phyloP scores from a whole-genome alignment of 2,888 invertebrate genomes.

The Allolobophora icterica region DNA sequence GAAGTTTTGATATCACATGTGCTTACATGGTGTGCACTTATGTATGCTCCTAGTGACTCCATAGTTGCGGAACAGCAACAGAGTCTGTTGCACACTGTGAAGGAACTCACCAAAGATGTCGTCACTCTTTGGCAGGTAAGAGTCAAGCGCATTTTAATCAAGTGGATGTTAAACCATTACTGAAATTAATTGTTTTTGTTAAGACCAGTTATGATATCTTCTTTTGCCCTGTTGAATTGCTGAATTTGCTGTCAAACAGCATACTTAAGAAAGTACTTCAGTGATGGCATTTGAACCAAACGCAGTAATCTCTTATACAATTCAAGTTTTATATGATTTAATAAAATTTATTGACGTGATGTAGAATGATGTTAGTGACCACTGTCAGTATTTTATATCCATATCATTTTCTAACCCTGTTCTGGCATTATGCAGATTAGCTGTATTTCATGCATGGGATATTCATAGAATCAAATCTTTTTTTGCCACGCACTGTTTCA shows the following conservation, averaged over 20 bases:
- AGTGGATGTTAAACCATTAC: neutral
- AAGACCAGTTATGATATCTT: neutral
- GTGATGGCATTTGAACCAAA: too few relatives aligned
- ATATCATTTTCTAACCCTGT: too few relatives aligned
- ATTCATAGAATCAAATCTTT: too few relatives aligned
- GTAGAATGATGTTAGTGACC: too few relatives aligned
- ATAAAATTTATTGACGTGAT: too few relatives aligned
- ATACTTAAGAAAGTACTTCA: neutral
- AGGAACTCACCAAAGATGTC: neutral
- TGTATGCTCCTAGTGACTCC: neutral
- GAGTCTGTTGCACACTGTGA: neutral
- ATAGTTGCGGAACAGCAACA: neutral
- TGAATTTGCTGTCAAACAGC: neutral
- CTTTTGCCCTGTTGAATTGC: neutral
- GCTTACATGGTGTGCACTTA: neutral
- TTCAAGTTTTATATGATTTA: too few relatives aligned
- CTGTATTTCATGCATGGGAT: too few relatives aligned
- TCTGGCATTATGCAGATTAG: too few relatives aligned
- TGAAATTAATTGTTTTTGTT: neutral
- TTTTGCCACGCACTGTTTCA: too few relatives aligned
- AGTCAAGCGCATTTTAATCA: neutral
- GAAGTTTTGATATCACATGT: slow-evolving; percentile 13
- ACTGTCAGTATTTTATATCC: too few relatives aligned
- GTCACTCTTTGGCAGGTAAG: slow-evolving; percentile 23
- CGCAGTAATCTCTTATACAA: too few relatives aligned